phyloP scores from a whole-genome alignment of 2,888 invertebrate species.

The Temnothorax ravouxi region DNA sequence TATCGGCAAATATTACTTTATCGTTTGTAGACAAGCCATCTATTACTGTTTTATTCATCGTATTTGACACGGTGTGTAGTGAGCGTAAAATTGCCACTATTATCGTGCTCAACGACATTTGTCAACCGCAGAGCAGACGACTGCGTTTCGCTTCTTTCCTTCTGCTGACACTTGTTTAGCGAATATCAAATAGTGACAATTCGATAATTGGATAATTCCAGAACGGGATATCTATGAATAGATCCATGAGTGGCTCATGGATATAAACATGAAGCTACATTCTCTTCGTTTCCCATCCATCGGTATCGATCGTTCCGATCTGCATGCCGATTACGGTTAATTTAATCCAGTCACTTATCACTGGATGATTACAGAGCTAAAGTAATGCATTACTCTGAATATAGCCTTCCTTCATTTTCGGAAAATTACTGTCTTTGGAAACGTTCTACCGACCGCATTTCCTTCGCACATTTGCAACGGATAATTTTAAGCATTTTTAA shows the following conservation, averaged over 20 bases:
- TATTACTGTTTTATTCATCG: constrained; percentile 4
- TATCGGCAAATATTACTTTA: constrained; percentile 14
- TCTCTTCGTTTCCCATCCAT: constrained; percentile 72
- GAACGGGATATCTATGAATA: not conserved
- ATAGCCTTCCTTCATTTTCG: constrained; percentile 48
- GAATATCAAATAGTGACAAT: constrained; percentile 3
- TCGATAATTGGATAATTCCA: constrained; percentile 12
- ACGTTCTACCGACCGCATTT: constrained; percentile 28
- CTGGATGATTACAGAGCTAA: constrained; percentile 80
- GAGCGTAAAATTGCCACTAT: constrained; percentile 24
- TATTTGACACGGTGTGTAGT: not conserved
- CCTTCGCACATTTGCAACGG: constrained; percentile 46
- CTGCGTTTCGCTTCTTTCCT: not conserved
- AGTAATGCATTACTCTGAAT: constrained; percentile 64
- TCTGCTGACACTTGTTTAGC: not conserved
- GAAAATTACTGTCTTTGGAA: constrained; percentile 52
- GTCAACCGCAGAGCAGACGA: not conserved
- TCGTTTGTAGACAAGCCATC: not conserved
- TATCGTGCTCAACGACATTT: not conserved
- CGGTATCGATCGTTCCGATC: constrained; percentile 75
- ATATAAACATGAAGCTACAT: constrained; percentile 77
- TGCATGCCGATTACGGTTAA: constrained; percentile 82
- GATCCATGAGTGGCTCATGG: constrained; percentile 50
- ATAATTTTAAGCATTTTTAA: constrained; percentile 32
- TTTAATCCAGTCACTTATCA: constrained; percentile 84